phyloP scores from a whole-genome alignment of 2,888 invertebrate genomes.

The Exephanes ischioxanthus region DNA sequence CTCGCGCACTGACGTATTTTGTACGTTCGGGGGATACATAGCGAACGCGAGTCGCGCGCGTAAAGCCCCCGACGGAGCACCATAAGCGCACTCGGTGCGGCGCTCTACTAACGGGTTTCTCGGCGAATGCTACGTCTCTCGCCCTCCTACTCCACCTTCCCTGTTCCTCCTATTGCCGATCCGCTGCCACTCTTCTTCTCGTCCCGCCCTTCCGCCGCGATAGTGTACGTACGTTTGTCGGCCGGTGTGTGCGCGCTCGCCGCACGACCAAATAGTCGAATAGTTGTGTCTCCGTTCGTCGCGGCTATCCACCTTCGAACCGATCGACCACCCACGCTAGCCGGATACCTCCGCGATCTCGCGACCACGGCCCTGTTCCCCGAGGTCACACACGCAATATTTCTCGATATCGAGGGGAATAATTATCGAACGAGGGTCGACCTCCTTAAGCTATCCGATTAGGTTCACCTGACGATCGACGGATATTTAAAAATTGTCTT shows the following conservation, averaged over 20 bases:
- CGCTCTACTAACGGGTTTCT: conserved; percentile 82
- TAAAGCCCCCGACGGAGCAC: conserved; percentile 60
- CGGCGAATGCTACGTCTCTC: conserved; percentile 84
- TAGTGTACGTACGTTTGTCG: conserved; percentile 2
- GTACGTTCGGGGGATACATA: conserved; percentile 23
- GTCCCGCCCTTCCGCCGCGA: conserved; percentile 63
- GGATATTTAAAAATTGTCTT: not conserved
- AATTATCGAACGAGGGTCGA: not conserved
- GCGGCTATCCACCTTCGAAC: not conserved
- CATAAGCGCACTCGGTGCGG: conserved; percentile 74
- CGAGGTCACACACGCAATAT: not conserved
- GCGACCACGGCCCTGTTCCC: not conserved
- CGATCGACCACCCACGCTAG: conserved; percentile 18
- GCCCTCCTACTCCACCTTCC: conserved; percentile 55
- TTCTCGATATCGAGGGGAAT: not conserved
- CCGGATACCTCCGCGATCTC: not conserved
- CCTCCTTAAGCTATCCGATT: not conserved
- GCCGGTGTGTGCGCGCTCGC: not conserved
- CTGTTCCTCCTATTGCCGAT: conserved; percentile 45
- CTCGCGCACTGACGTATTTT: conserved; percentile 55
- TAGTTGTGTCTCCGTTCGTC: not conserved
- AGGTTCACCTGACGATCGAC: not conserved
- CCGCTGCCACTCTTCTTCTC: conserved; percentile 71
- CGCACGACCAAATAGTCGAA: not conserved
- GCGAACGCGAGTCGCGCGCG: conserved; percentile 68